A percentile compares a stretch with the other conserved stretches of the same genome.
These are phyloP conservation scores for Alviniconcha marisindica DNA, from an alignment of 1,140 invertebrate species.

Conservation along the genomic window DNA sequence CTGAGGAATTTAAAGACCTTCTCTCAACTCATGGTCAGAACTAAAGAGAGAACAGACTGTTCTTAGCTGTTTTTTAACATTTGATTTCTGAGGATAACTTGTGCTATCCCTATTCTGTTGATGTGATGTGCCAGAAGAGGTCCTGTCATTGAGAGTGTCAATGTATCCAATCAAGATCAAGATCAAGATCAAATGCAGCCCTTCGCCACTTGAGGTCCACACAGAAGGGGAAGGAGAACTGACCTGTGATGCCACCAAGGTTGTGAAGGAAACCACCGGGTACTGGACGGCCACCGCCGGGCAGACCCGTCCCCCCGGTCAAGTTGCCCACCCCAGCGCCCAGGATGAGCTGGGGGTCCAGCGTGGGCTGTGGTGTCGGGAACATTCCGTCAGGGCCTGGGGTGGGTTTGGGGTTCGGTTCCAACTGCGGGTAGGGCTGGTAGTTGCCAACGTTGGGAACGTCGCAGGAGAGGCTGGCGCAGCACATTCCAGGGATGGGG, in stretches of 20 bases:
- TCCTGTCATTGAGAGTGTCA: too few relatives aligned
- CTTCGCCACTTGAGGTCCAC: not conserved
- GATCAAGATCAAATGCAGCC: not conserved
- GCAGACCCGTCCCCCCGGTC: not conserved
- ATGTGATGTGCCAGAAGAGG: too few relatives aligned
- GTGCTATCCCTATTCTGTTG: too few relatives aligned
- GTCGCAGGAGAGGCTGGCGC: constrained; percentile 53
- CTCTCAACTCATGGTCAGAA: too few relatives aligned
- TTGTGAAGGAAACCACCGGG: not conserved
- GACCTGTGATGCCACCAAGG: constrained; percentile 34
- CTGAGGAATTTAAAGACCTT: too few relatives aligned
- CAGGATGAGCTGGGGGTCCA: constrained; percentile 33
- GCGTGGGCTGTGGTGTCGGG: constrained; percentile 30
- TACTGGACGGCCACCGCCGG: constrained; percentile 38
- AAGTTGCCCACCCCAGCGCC: not conserved
- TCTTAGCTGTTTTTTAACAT: too few relatives aligned
- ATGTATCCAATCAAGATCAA: too few relatives aligned
- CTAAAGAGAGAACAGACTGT: too few relatives aligned
- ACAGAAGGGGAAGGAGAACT: too few relatives aligned
- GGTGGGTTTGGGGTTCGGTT: constrained; percentile 28
- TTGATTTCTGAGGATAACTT: too few relatives aligned
- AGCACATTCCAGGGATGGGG: constrained; percentile 55
- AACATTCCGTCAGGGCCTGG: constrained; percentile 21
- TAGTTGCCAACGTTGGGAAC: constrained; percentile 48
- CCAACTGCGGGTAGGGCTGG: constrained; percentile 48